Percentiles rank a stretch among this genome's conserved stretches.
Conservation (phyloP, 2,888 invertebrate genomes). For the Tineola bisselliella region DNA sequence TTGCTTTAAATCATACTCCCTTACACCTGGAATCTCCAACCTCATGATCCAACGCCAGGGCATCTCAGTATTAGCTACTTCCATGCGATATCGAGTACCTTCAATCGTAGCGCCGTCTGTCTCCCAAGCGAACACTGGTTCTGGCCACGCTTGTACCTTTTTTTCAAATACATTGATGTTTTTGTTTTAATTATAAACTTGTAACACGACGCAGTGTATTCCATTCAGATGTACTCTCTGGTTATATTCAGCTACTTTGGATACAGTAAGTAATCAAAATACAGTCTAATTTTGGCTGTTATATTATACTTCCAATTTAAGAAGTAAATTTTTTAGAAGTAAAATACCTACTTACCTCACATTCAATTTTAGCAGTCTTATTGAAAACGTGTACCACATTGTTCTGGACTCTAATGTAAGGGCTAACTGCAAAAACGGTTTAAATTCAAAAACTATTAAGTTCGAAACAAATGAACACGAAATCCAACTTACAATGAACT, state of each 20-base stretch:
- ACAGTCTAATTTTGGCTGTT: no score
- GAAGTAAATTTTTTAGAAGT: no score
- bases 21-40: constrained; percentile 77
- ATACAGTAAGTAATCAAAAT: no score
- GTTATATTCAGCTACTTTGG: no score
- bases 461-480: no score
- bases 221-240: no score
- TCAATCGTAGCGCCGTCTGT: constrained; percentile 80
- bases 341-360: constrained; percentile 75
- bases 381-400: constrained; percentile 78
- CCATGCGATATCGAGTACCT: constrained; percentile 44
- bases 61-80: constrained; percentile 39
- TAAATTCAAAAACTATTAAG: background rate
- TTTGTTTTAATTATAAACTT: no score
- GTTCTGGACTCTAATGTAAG: constrained; percentile 81
- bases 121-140: constrained; percentile 88
- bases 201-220: no score
- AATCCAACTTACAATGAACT: constrained; percentile 82
- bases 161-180: no score
- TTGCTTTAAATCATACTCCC: constrained; percentile 73
- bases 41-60: constrained; percentile 79
- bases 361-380: constrained; percentile 79
- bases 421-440: constrained; percentile 74
- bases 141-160: constrained; percentile 88
- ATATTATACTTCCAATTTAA: no score